phyloP scores from a whole-genome alignment of 2,113 vertebrate genomes.

The Cebidichthys violaceus region DNA sequence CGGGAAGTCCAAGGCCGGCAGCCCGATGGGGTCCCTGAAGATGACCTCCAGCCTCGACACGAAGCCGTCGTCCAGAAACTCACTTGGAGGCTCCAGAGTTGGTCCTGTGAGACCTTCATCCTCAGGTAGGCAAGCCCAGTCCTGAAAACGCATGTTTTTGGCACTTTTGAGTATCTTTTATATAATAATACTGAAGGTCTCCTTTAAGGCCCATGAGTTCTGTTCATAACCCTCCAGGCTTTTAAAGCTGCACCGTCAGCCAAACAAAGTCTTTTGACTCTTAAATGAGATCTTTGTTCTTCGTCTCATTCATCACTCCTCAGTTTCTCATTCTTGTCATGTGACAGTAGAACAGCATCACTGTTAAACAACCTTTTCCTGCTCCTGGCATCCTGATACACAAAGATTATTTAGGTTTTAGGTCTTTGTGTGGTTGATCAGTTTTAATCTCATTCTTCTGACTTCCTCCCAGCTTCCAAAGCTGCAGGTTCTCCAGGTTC shows the following conservation, averaged over 20 bases:
- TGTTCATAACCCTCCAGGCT: not conserved
- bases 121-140: constrained; percentile 48
- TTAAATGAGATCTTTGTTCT: not conserved
- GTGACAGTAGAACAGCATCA: not conserved
- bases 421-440: not conserved
- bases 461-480: constrained; percentile 29
- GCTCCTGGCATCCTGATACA: not conserved
- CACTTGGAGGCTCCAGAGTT: constrained; percentile 63
- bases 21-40: constrained; percentile 56
- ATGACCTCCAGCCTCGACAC: constrained; percentile 65
- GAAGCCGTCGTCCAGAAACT: constrained; percentile 62
- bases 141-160: not conserved
- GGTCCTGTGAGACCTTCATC: constrained; percentile 48
- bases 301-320: not conserved
- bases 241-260: not conserved
- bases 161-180: not conserved
- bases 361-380: not conserved
- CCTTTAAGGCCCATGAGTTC: not conserved
- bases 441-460: not conserved
- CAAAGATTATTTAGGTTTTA: not conserved
- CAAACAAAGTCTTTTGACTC: not conserved
- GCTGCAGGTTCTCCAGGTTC: constrained; percentile 25
- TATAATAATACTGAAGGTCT: not conserved
- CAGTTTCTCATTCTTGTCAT: not conserved
- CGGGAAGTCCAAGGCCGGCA: constrained; percentile 73